Conservation (phyloP, 1,140 invertebrate genomes). For the Penaeus indicus region DNA sequence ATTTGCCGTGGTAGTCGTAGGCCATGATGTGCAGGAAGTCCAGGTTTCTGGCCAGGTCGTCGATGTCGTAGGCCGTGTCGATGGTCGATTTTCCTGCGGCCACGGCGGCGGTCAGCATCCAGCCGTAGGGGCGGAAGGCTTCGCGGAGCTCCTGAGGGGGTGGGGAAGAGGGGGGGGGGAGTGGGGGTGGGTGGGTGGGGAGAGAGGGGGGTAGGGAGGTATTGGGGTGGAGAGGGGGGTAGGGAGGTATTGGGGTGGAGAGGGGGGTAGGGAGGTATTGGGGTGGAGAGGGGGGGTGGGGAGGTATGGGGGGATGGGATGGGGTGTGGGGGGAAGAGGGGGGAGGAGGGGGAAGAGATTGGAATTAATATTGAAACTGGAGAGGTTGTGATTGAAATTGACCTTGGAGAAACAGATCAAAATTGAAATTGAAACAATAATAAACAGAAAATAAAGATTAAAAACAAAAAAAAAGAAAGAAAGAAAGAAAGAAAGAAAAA, state of each 20-base stretch:
- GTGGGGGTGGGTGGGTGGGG: not conserved
- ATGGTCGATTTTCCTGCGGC: conserved; percentile 72
- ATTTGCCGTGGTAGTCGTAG: conserved; percentile 90
- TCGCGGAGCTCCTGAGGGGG: conserved; percentile 73
- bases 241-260: too few relatives aligned
- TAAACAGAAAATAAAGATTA: too few relatives aligned
- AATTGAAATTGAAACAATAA: too few relatives aligned
- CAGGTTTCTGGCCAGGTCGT: conserved; percentile 70
- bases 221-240: conserved; percentile 25
- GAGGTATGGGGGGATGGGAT: too few relatives aligned
- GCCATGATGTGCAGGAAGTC: conserved; percentile 91
- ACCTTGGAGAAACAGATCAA: too few relatives aligned
- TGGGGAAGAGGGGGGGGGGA: not conserved
- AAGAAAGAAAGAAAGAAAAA: not conserved
- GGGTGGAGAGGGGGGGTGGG: too few relatives aligned
- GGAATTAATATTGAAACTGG: too few relatives aligned
- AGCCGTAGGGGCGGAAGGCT: conserved; percentile 72
- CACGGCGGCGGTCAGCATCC: conserved; percentile 74
- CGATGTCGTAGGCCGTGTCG: conserved; percentile 68
- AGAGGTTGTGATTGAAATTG: too few relatives aligned
- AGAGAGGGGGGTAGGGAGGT: conserved; percentile 3
- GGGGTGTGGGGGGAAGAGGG: too few relatives aligned
- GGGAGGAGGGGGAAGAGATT: too few relatives aligned
- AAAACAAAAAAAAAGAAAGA: too few relatives aligned
- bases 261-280: too few relatives aligned